Conservation (phyloP, 1,140 invertebrate genomes). For the Onthophagus taurus region DNA sequence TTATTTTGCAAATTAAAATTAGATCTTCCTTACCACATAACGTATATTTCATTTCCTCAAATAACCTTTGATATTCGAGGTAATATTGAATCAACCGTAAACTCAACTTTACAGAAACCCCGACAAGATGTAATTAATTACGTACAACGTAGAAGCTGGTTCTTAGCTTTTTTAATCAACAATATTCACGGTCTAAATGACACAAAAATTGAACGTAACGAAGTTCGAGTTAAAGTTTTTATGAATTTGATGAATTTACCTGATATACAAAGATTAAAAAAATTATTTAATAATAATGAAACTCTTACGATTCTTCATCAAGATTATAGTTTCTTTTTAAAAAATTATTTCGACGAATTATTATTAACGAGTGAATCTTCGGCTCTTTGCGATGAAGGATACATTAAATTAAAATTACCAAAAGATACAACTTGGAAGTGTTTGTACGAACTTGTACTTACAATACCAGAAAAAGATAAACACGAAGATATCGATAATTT, state of each 20-base stretch:
- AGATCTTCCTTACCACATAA: slow-evolving; percentile 49
- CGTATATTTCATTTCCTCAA: slow-evolving; percentile 46
- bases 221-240: slow-evolving; percentile 33
- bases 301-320: slow-evolving; percentile 41
- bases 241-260: slow-evolving; percentile 39
- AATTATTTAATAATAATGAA: slow-evolving; percentile 41
- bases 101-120: slow-evolving; percentile 24
- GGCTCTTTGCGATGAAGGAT: neutral
- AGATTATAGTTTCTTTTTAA: slow-evolving; percentile 17
- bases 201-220: slow-evolving; percentile 30
- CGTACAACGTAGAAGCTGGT: slow-evolving; percentile 45
- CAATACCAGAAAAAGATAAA: slow-evolving; percentile 29
- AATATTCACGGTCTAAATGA: slow-evolving; percentile 38
- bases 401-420: neutral
- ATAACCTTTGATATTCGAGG: slow-evolving; percentile 32
- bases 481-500: slow-evolving; percentile 22
- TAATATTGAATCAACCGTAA: no score
- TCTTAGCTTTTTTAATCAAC: slow-evolving; percentile 46
- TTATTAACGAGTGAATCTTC: no score
- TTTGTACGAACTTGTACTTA: slow-evolving; percentile 26
- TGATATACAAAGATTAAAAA: slow-evolving; percentile 36
- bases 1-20: slow-evolving; percentile 45
- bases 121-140: slow-evolving; percentile 42
- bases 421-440: slow-evolving; percentile 22
- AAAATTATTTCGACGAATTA: slow-evolving; percentile 28